A percentile compares a stretch with the other conserved stretches of the same genome.
Conservation (phyloP, 2,797 vertebrate genomes). For the Aldrovandia affinis region DNA sequence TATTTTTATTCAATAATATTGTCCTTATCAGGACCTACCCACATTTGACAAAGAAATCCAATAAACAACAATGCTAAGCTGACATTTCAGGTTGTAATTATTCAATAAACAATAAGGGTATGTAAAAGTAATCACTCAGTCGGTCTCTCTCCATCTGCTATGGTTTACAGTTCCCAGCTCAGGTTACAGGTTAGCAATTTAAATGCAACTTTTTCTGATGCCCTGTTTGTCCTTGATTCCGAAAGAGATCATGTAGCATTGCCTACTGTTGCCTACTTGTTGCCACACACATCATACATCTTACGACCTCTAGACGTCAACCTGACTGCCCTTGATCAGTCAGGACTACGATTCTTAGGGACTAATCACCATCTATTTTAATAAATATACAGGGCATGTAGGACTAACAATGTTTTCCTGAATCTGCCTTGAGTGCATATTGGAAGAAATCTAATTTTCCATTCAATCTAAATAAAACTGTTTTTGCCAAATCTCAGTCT, state of each 20-base stretch:
- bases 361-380: neutral
- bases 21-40: neutral
- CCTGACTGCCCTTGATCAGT: neutral
- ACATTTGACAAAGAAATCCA: neutral
- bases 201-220: neutral
- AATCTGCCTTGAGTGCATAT: no score
- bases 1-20: neutral
- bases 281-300: neutral
- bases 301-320: neutral
- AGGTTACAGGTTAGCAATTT: neutral
- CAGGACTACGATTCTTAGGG: neutral
- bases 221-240: neutral
- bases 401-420: no score
- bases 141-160: slow-evolving; percentile 27
- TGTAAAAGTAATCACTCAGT: slow-evolving; percentile 17
- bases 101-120: slow-evolving; percentile 17
- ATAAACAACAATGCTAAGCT: slow-evolving; percentile 16
- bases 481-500: neutral
- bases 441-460: neutral
- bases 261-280: neutral
- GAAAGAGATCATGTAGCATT: neutral
- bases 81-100: slow-evolving; percentile 21
- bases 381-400: no score
- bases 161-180: slow-evolving; percentile 24
- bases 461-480: neutral